Conservation (phyloP, 2,888 invertebrate genomes). For the Rotaria magnacalcarata region DNA sequence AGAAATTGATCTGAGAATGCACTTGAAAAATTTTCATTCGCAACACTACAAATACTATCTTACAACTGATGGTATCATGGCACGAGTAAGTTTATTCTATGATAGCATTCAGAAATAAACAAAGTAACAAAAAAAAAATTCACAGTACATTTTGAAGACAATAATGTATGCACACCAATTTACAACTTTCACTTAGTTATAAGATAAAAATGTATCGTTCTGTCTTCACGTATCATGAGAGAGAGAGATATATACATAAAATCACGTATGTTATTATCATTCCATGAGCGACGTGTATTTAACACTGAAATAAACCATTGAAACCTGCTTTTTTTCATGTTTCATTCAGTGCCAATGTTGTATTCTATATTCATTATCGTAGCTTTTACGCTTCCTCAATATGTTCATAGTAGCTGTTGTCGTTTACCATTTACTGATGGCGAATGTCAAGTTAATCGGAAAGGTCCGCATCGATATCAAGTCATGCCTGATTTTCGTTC, state of each 20-base stretch:
- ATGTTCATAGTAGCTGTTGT: not conserved
- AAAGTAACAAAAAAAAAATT: not conserved
- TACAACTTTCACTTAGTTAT: not conserved
- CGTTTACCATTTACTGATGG: slow-evolving; percentile 3
- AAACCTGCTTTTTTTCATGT: not conserved
- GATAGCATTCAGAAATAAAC: not conserved
- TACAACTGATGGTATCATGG: not conserved
- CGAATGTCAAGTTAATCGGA: not conserved
- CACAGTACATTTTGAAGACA: not conserved
- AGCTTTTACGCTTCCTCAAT: not conserved
- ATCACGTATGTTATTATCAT: not conserved
- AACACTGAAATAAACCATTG: not conserved
- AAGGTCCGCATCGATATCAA: not conserved
- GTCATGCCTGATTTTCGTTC: not conserved
- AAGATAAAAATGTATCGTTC: not conserved
- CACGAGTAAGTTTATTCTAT: not conserved
- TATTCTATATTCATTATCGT: not conserved
- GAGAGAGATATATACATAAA: not conserved
- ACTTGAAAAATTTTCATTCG: too few species aligned
- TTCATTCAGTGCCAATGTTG: not conserved
- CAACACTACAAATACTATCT: not conserved
- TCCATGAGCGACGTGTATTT: not conserved
- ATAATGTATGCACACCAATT: not conserved
- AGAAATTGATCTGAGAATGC: too few species aligned
- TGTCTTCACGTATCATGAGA: not conserved